Evolutionary conservation across 2,113 vertebrate genomes (phyloP).

Genomic region (Heptranchias perlo): DNA sequence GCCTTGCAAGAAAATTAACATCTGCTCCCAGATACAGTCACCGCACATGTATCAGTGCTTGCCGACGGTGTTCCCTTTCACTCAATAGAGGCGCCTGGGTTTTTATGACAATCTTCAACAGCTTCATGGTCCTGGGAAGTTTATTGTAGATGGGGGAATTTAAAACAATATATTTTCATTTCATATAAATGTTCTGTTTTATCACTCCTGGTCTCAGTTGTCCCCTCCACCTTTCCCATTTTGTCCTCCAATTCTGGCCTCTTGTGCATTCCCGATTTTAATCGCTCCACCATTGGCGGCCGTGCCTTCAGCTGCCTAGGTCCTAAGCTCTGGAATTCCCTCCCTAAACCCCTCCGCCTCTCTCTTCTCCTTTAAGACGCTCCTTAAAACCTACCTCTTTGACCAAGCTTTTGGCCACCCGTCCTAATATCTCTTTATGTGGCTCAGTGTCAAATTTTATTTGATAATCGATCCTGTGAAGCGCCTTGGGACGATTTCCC

Average conservation of each 20-base stretch:
- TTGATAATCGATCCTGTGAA: neutral
- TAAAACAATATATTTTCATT: neutral
- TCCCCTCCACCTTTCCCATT: too few species aligned
- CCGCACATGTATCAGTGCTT: neutral
- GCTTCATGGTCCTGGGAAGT: neutral
- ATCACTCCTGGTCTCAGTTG: neutral
- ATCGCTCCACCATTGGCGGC: neutral
- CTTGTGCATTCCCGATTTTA: neutral
- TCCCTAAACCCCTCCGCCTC: neutral
- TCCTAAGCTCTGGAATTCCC: neutral
- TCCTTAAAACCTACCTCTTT: neutral
- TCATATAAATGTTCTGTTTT: neutral
- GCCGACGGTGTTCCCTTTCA: neutral
- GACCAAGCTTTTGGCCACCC: neutral
- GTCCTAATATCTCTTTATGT: neutral
- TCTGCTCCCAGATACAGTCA: neutral
- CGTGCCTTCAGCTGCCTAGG: neutral
- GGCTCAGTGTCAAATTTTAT: neutral
- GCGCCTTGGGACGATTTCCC: neutral
- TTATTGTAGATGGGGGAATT: neutral
- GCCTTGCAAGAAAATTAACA: neutral
- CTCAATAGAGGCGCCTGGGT: neutral
- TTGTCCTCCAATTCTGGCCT: neutral
- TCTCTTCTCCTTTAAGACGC: neutral
- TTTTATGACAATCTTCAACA: neutral